phyloP scores from a whole-genome alignment of 2,113 vertebrate genomes.

The Larimichthys crocea region DNA sequence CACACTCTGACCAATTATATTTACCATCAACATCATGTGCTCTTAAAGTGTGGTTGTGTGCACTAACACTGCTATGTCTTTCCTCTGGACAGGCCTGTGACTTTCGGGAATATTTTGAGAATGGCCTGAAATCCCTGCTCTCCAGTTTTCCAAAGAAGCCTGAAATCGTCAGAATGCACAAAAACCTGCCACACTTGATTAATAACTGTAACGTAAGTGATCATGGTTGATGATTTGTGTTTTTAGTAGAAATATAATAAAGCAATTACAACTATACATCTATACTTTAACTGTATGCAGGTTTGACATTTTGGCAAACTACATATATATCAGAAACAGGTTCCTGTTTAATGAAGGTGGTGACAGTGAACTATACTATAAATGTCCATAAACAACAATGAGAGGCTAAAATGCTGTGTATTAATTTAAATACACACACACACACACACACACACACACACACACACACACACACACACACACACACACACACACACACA shows the following conservation, averaged over 20 bases:
- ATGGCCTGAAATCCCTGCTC: background rate
- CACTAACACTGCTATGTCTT: background rate
- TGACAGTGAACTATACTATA: background rate
- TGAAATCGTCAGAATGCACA: too few species aligned
- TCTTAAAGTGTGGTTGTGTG: background rate
- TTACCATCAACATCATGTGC: background rate
- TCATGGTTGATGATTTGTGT: background rate
- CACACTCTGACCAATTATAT: background rate
- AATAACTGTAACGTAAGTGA: rapidly evolving
- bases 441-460: too few species aligned
- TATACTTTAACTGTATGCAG: background rate
- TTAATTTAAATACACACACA: too few species aligned
- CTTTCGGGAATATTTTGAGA: background rate
- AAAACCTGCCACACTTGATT: rapidly evolving
- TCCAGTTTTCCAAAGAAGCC: rapidly evolving
- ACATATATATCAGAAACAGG: background rate
- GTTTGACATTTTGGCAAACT: background rate
- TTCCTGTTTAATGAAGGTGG: background rate
- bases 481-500: too few species aligned
- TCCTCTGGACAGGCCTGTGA: slow-evolving; percentile 17
- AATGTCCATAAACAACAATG: background rate
- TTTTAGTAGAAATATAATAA: background rate
- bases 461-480: too few species aligned
- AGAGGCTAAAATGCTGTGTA: background rate
- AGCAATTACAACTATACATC: background rate